phyloP scores from a whole-genome alignment of 1,140 invertebrate species.

The Drosophila arizonae region DNA sequence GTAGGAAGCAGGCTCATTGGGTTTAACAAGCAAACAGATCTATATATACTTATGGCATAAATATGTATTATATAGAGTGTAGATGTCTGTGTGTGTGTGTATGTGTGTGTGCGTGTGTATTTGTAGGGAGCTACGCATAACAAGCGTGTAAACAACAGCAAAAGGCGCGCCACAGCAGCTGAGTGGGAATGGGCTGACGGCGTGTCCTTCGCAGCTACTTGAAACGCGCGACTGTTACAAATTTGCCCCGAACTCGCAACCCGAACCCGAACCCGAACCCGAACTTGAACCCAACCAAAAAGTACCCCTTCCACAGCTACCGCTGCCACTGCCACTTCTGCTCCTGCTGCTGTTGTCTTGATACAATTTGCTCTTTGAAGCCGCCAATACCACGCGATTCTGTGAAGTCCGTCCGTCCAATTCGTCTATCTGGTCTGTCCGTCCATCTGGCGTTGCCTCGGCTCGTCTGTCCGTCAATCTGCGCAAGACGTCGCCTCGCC shows the following conservation, averaged over 20 bases:
- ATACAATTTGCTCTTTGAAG: conserved; percentile 63
- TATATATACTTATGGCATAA: conserved; percentile 41
- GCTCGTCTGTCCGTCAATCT: conserved; percentile 46
- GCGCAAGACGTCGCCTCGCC: conserved; percentile 50
- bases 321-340: not conserved
- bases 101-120: conserved; percentile 8
- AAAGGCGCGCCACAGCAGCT: conserved; percentile 32
- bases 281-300: conserved; percentile 35
- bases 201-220: conserved; percentile 58
- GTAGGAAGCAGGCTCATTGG: not conserved
- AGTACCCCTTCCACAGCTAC: not conserved
- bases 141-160: conserved; percentile 75
- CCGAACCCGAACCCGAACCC: conserved; percentile 31
- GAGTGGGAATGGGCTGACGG: conserved; percentile 54
- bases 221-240: conserved; percentile 64
- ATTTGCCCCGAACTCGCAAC: conserved; percentile 34
- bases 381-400: conserved; percentile 46
- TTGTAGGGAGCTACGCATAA: conserved; percentile 63
- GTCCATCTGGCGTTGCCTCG: conserved; percentile 52
- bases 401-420: conserved; percentile 11
- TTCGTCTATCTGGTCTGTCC: conserved; percentile 18
- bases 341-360: conserved; percentile 20
- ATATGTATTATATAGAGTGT: conserved; percentile 39
- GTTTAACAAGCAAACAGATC: conserved; percentile 37
- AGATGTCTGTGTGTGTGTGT: too few relatives aligned